Evolutionary conservation across 2,888 invertebrate genomes (phyloP).

Genomic region (Agrotis clavis): DNA sequence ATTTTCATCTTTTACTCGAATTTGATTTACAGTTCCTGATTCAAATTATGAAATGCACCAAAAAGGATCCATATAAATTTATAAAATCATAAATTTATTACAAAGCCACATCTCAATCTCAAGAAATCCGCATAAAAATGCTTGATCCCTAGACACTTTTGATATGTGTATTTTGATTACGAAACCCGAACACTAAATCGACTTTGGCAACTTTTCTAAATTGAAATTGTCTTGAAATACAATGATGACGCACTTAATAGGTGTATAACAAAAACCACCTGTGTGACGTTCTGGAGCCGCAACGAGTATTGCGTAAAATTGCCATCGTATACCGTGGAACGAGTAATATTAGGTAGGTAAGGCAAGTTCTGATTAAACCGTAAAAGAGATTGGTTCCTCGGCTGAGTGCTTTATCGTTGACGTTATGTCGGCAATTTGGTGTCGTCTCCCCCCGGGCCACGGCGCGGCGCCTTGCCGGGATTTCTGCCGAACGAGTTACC

Average conservation of each 20-base stretch:
- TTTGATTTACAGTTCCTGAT: too few species aligned
- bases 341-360: constrained; percentile 78
- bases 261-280: constrained; percentile 60
- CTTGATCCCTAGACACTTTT: too few species aligned
- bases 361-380: constrained; percentile 88
- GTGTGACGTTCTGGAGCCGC: constrained; percentile 58
- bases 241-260: constrained; percentile 39
- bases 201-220: constrained; percentile 5
- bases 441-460: constrained; percentile 71
- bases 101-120: too few species aligned
- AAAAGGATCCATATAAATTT: too few species aligned
- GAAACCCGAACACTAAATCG: constrained; percentile 1
- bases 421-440: constrained; percentile 86
- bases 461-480: constrained; percentile 62
- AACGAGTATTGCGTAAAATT: constrained; percentile 75
- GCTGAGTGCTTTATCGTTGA: constrained; percentile 87
- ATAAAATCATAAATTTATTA: too few species aligned
- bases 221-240: constrained; percentile 18
- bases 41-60: too few species aligned
- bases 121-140: too few species aligned
- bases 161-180: constrained; percentile 4
- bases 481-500: constrained; percentile 67
- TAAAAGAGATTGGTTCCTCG: constrained; percentile 89
- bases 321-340: constrained; percentile 71
- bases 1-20: too few species aligned